Base-by-base conservation (phyloP, 1,140 invertebrate species). In the Pseudomyrmex dendroicus region DNA sequence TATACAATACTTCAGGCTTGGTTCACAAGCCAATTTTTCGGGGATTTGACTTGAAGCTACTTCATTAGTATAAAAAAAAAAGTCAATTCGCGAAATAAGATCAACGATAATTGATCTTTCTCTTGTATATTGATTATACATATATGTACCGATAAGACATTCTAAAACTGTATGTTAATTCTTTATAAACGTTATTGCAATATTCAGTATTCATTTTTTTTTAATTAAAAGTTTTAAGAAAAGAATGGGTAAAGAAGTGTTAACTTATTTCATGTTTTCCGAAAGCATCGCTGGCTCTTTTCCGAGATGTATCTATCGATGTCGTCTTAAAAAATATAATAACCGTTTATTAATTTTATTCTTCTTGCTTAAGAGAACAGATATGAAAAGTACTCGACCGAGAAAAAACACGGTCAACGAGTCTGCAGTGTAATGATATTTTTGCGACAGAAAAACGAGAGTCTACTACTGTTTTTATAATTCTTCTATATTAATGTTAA, bases 301-400 rank as follows among this genome's bases (percentile, higher is more conserved):
- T 50, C 7, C 66, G 48, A 70, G 66, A 64, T 74, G 17, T 77
- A 77, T 77, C 52, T 50, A 67, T 35, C 48, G 13, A 83, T 20
- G n/a, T 83, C 50, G 20, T 68, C 44, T 52, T 20, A 44, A 66
- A 67, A 82, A 56, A 83, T n/a, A 73, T 50, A 80, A 50, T 44
- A 54, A 70, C 7, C 20, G 25, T 70, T 70, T 57, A 70, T 70
- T 57, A 70, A 80, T 70, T 80, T 20, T 17, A 80, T 67, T 78
- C 20, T 57, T 70, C 76, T 57, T 35, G 44, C 66, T 72, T 80
- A 80, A 20, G 20, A 20, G 12, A 72, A 61, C 54, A 70, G 15
- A 25, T 5, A 35, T 78, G 52, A 57, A 68, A 78, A 70, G 54
- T 72, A 59, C 66, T 72, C 46, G 12, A 70, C 52, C 9, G 54